A percentile compares a stretch with the other conserved stretches of the same genome.
These are phyloP conservation scores for Myxocyprinus asiaticus DNA, from an alignment of 2,113 vertebrate genomes.

Conservation along the genomic window DNA sequence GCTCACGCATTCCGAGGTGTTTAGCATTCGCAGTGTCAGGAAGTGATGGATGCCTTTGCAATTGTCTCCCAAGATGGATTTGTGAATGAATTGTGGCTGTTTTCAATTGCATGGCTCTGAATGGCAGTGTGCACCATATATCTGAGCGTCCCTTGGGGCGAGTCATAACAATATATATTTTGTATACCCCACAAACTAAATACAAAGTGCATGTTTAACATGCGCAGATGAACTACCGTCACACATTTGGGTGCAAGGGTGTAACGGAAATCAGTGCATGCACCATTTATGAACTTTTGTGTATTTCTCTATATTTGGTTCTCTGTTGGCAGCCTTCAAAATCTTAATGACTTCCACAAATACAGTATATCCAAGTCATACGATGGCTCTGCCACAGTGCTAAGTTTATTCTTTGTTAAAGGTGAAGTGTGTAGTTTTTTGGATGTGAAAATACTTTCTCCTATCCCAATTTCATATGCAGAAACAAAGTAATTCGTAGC, in stretches of 20 bases:
- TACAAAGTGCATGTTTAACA: constrained; percentile 24
- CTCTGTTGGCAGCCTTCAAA: constrained; percentile 1
- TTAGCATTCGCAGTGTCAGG: constrained; percentile 44
- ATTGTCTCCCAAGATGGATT: constrained; percentile 56
- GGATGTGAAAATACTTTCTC: no score
- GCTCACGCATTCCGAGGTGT: constrained; percentile 24
- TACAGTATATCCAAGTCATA: not conserved
- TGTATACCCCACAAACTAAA: constrained; percentile 16
- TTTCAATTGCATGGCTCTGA: constrained; percentile 48
- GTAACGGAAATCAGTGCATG: not conserved
- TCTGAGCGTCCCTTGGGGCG: constrained; percentile 13
- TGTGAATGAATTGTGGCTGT: constrained; percentile 58
- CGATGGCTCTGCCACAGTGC: no score
- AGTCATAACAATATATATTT: constrained; percentile 33
- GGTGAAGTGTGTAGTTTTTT: no score
- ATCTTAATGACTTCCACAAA: constrained; percentile 47
- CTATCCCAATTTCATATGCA: no score
- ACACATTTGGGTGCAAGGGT: not conserved
- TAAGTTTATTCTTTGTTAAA: no score
- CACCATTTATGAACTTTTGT: not conserved
- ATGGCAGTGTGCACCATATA: constrained; percentile 49
- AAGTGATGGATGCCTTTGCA: constrained; percentile 40
- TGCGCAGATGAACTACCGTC: not conserved
- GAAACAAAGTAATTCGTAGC: no score
- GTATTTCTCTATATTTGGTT: constrained; percentile 4